A percentile compares a stretch with the other conserved stretches of the same genome.
Evolutionary conservation across 2,113 vertebrate species (phyloP).

Genomic region (Condylura cristata): DNA sequence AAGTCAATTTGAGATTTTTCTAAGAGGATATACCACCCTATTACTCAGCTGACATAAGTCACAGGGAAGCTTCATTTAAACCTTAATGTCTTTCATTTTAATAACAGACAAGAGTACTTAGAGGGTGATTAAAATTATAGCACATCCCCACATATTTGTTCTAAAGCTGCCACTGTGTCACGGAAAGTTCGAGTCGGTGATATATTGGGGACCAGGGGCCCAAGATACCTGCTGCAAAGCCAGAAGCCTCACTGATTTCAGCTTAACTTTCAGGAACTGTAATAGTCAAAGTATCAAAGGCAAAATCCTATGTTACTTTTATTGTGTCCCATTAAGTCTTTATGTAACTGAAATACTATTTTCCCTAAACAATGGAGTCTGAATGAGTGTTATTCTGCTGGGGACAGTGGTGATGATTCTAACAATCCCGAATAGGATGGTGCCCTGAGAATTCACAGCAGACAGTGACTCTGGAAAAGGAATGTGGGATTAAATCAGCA

Average conservation of each 20-base stretch:
- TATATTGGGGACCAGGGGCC: background rate
- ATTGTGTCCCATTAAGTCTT: background rate
- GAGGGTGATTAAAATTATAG: background rate
- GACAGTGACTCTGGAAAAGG: background rate
- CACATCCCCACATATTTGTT: background rate
- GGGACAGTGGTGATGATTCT: background rate
- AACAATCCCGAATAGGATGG: background rate
- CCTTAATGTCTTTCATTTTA: slow-evolving; percentile 36
- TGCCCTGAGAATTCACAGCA: background rate
- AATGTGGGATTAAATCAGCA: background rate
- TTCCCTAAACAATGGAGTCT: background rate
- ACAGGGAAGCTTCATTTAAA: slow-evolving; percentile 27
- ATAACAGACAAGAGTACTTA: slow-evolving; percentile 15
- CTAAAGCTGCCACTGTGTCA: background rate
- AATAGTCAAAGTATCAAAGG: background rate
- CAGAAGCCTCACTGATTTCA: background rate
- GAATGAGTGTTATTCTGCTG: background rate
- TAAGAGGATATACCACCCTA: background rate
- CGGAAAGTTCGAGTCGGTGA: background rate
- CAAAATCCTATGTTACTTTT: background rate
- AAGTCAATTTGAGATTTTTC: slow-evolving; percentile 12
- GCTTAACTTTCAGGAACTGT: background rate
- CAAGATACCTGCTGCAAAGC: background rate
- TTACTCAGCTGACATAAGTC: slow-evolving; percentile 1
- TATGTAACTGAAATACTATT: background rate